A percentile compares a stretch with the other conserved stretches of the same genome.
Evolutionary conservation across 2,888 invertebrate genomes (phyloP).

Genomic region (Willowsia nigromaculata): DNA sequence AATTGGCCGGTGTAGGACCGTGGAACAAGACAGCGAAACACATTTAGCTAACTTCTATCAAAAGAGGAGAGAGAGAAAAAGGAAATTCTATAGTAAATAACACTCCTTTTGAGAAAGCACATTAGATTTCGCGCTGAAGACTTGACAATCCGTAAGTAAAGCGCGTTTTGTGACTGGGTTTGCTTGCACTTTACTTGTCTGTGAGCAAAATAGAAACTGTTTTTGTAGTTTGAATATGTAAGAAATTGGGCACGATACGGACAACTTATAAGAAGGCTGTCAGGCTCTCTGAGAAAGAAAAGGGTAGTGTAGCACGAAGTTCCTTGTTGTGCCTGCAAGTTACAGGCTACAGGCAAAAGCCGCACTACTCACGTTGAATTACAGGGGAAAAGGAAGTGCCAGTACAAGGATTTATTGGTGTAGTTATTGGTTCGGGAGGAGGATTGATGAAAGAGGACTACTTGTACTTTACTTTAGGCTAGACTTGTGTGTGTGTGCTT

Average conservation of each 20-base stretch:
- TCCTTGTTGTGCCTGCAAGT: background rate
- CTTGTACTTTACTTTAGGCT: conserved; percentile 29
- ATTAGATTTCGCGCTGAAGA: background rate
- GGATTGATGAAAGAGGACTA: conserved; percentile 70
- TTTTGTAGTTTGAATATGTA: conserved; percentile 6
- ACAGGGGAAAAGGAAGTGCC: conserved; percentile 67
- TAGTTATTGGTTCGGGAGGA: conserved; percentile 71
- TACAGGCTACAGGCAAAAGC: conserved; percentile 14
- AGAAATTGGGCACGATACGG: conserved; percentile 25
- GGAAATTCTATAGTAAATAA: background rate
- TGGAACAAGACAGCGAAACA: background rate
- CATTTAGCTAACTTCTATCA: background rate
- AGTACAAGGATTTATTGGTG: conserved; percentile 70
- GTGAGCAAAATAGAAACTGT: conserved; percentile 29
- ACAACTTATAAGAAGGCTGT: conserved; percentile 18
- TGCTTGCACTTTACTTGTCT: conserved; percentile 8
- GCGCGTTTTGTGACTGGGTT: conserved; percentile 13
- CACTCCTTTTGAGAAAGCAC: background rate
- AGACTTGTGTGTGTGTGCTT: conserved; percentile 21
- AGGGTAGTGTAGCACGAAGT: background rate
- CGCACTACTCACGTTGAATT: conserved; percentile 47
- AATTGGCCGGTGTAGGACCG: background rate
- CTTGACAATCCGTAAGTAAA: conserved; percentile 28
- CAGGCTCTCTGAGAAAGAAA: background rate
- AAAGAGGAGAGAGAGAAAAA: background rate